Evolutionary conservation across 2,888 invertebrate genomes (phyloP), one percentile per base, ranked within the genome.

Genomic region (Linnaemya vulpina): DNA sequence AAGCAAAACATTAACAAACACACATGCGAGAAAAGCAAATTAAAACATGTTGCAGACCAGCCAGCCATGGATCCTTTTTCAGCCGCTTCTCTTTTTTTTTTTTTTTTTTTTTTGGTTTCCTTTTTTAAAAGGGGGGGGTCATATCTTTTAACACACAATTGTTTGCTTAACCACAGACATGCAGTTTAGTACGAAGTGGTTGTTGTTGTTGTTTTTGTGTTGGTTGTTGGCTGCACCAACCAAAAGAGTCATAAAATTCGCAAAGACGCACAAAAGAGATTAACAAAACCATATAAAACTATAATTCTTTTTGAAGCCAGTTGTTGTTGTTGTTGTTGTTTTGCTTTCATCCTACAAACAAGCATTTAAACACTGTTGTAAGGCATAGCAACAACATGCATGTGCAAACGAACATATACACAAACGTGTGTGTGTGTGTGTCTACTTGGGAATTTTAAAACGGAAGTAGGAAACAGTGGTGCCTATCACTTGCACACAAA

Each of bases 281-380:
- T 75, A 79, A 80, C 60, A 73, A 84, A 71, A 84, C 79, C 76
- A 76, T 67, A 84, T 80, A 73, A 76, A 80, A 71, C 76, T 51
- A 80, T 84, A 84, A 84, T 84, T 84, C 84, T 80, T 80, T 76
- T 76, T 51, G 13, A 79, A 74, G 38, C 10, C 25, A 55, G n/a
- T 35, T 43, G 22, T 49, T 15, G 51, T n/a, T 30, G 68, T 51
- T 51, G 53, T 51, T 46, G 9, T 55, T n/a, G n/a, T 46, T 38
- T 11, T 15, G 10, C 13, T 60, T 46, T 20, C 15, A n/a, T 22
- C 22, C 7, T 20, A 13, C 63, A 43, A 43, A 58, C 25, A 58
- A 46, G 46, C 30, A 30, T 35, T 73, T 73, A 49, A 62, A 74
- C 46, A 62, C 51, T 51, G 20, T 38, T 74, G 62, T 46, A 46